Evolutionary conservation across 1,140 invertebrate species (phyloP).

Genomic region (Zaprionus tsacasi): DNA sequence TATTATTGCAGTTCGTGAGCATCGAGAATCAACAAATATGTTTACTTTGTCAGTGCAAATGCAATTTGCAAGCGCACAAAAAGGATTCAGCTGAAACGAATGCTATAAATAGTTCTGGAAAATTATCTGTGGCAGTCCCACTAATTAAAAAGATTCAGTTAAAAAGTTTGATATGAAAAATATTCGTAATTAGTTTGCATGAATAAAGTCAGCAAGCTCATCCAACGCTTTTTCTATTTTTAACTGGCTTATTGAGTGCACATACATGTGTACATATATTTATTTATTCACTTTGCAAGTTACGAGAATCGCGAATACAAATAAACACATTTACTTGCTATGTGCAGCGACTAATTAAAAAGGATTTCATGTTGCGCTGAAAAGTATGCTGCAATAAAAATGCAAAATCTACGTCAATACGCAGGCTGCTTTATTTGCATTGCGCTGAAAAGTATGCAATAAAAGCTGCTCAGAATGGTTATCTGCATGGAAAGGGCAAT

Average conservation of each 20-base stretch:
- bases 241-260: background rate
- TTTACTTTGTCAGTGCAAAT: background rate
- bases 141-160: conserved; percentile 2
- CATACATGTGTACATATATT: background rate
- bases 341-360: background rate
- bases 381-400: background rate
- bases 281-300: background rate
- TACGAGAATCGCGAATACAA: too few species aligned
- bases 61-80: background rate
- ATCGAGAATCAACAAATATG: background rate
- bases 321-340: background rate
- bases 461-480: background rate
- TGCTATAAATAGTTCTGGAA: background rate
- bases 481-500: background rate
- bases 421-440: too few species aligned
- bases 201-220: background rate
- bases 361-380: background rate
- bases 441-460: conserved; percentile 4
- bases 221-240: background rate
- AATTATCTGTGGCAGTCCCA: background rate
- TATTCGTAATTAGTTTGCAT: background rate
- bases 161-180: background rate
- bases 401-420: too few species aligned
- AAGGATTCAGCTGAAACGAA: background rate
- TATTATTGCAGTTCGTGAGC: too few species aligned